Evolutionary conservation across 1,140 invertebrate genomes (phyloP).

Genomic region (Leucophenga varia): DNA sequence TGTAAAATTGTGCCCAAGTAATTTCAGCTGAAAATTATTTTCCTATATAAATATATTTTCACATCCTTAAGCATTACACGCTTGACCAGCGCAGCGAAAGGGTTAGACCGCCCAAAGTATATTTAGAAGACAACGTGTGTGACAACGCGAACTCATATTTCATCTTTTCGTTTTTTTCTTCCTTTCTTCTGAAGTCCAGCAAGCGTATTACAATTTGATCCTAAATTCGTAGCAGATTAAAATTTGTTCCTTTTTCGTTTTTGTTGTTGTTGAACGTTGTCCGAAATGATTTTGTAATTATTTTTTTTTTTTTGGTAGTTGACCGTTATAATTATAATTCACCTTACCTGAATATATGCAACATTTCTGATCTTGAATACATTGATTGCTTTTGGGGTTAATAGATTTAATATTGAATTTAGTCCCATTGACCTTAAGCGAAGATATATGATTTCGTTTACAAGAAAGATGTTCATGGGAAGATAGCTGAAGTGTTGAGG

Average conservation of each 20-base stretch:
- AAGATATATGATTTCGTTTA: too few relatives aligned
- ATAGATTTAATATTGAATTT: too few relatives aligned
- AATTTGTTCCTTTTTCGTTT: slow-evolving; percentile 33
- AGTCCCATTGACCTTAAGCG: too few relatives aligned
- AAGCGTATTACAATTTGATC: slow-evolving; percentile 45
- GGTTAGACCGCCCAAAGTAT: too few relatives aligned
- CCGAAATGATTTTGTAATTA: too few relatives aligned
- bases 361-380: too few relatives aligned
- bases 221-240: slow-evolving; percentile 25
- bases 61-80: slow-evolving; percentile 47
- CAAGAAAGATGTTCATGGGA: too few relatives aligned
- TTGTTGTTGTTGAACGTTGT: slow-evolving; percentile 25
- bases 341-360: too few relatives aligned
- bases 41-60: slow-evolving; percentile 36
- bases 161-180: slow-evolving; percentile 11
- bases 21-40: too few relatives aligned
- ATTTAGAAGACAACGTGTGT: too few relatives aligned
- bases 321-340: slow-evolving; percentile 41
- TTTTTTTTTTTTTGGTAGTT: not conserved
- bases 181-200: slow-evolving; percentile 13
- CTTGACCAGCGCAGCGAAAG: slow-evolving; percentile 30
- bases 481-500: too few relatives aligned
- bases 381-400: too few relatives aligned
- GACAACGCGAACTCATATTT: slow-evolving; percentile 48
- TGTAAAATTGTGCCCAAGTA: slow-evolving; percentile 27